These are phyloP conservation scores for Cephalopterus ornatus DNA, from an alignment of 2,113 vertebrate genomes.

Conservation along the genomic window DNA sequence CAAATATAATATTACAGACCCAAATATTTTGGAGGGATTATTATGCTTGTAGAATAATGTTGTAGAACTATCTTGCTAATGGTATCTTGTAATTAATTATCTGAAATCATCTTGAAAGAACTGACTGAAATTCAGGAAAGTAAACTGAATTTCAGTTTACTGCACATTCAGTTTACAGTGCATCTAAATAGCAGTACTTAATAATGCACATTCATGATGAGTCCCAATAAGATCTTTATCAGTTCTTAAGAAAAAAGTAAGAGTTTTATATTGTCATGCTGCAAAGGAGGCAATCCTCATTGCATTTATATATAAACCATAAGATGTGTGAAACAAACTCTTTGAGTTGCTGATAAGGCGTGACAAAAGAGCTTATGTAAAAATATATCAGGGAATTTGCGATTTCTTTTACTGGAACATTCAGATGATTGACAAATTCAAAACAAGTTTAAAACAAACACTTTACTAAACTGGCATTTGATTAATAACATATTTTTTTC, in stretches of 20 bases:
- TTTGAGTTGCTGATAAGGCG: not conserved
- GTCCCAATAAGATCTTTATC: not conserved
- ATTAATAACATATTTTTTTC: not conserved
- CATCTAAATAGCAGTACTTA: not conserved
- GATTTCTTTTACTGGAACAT: not conserved
- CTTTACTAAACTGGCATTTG: not conserved
- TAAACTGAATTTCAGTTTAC: not conserved
- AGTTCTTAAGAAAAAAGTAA: not conserved
- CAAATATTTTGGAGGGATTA: not conserved
- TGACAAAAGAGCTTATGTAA: not conserved
- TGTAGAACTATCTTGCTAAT: not conserved
- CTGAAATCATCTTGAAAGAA: not conserved
- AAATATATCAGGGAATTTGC: not conserved
- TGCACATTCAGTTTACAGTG: too few species aligned
- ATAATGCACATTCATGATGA: not conserved
- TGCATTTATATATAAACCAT: not conserved
- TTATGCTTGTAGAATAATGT: not conserved
- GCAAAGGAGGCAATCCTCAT: not conserved
- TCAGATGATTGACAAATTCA: not conserved
- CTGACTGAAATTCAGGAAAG: not conserved
- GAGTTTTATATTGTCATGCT: not conserved
- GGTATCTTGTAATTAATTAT: not conserved
- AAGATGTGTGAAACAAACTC: not conserved
- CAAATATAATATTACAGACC: not conserved
- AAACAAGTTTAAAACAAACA: not conserved